Evolutionary conservation across 1,140 invertebrate species (phyloP).

Genomic region (Geopemphigus sp.): DNA sequence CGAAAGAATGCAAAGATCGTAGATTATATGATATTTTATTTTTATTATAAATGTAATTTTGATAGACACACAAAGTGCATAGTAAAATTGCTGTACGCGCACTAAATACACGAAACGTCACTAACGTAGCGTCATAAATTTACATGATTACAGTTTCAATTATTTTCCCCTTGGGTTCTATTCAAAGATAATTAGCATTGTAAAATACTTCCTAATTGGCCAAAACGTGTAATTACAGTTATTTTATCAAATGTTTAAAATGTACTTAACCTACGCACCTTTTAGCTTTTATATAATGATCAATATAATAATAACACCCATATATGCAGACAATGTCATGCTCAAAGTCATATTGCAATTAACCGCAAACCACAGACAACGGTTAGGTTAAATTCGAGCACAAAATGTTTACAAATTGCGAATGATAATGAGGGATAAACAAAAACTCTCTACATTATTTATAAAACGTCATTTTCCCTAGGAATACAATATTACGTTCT

Average conservation of each 20-base stretch:
- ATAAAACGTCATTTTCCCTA: background rate
- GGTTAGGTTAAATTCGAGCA: background rate
- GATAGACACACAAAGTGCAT: constrained; percentile 3
- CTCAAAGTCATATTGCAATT: background rate
- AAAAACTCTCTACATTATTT: background rate
- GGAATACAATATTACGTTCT: background rate
- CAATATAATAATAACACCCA: background rate
- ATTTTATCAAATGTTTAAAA: constrained; percentile 7
- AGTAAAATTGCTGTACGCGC: background rate
- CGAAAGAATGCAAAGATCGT: background rate
- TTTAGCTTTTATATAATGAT: background rate
- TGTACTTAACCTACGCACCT: background rate
- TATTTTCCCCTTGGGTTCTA: constrained; percentile 28
- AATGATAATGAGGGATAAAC: background rate
- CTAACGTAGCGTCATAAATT: background rate
- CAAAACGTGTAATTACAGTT: constrained; percentile 17
- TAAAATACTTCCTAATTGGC: constrained; percentile 16
- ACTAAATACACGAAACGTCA: background rate
- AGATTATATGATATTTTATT: background rate
- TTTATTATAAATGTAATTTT: background rate
- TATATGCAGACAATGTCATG: background rate
- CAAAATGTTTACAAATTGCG: background rate
- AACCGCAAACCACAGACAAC: background rate
- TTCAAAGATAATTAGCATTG: constrained; percentile 17
- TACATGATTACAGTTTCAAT: constrained; percentile 20